Percentiles rank a stretch among this genome's conserved stretches.
phyloP scores from a whole-genome alignment of 2,888 invertebrate species.

The Mythimna vitellina region DNA sequence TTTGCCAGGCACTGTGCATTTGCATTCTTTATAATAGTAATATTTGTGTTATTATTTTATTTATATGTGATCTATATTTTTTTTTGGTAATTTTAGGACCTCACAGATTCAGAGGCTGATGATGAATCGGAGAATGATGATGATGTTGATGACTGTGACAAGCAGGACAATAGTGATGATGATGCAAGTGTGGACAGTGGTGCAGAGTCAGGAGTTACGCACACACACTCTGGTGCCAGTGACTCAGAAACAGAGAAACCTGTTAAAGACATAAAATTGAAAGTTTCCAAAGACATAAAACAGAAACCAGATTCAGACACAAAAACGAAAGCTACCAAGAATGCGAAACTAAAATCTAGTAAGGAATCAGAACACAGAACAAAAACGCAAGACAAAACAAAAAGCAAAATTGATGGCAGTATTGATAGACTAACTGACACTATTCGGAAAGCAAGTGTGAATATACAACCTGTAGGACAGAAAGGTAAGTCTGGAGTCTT shows the following conservation, averaged over 20 bases:
- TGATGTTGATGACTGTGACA: slow-evolving; percentile 72
- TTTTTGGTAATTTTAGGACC: slow-evolving; percentile 68
- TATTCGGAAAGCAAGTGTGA: slow-evolving; percentile 75
- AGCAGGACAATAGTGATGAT: slow-evolving; percentile 70
- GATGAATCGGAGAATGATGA: slow-evolving; percentile 71
- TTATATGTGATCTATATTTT: background rate
- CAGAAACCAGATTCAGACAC: slow-evolving; percentile 41
- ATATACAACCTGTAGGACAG: slow-evolving; percentile 77
- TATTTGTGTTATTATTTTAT: background rate
- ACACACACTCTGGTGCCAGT: slow-evolving; percentile 68
- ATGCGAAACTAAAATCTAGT: slow-evolving; percentile 44
- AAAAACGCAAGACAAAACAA: slow-evolving; percentile 34
- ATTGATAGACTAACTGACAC: slow-evolving; percentile 76
- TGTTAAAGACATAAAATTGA: slow-evolving; percentile 42
- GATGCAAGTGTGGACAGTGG: slow-evolving; percentile 85
- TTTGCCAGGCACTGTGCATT: background rate
- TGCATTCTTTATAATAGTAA: background rate
- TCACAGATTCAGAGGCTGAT: slow-evolving; percentile 79
- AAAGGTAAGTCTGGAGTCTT: slow-evolving; percentile 73
- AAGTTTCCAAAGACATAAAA: slow-evolving; percentile 12
- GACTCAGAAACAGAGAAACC: slow-evolving; percentile 68
- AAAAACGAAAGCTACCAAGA: slow-evolving; percentile 34
- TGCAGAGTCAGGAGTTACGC: slow-evolving; percentile 78
- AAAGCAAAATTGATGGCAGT: slow-evolving; percentile 59
- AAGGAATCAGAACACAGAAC: slow-evolving; percentile 46